Conservation (phyloP, 37 sponge, comb jelly and placozoan genomes). For the Bolinopsis microptera region DNA sequence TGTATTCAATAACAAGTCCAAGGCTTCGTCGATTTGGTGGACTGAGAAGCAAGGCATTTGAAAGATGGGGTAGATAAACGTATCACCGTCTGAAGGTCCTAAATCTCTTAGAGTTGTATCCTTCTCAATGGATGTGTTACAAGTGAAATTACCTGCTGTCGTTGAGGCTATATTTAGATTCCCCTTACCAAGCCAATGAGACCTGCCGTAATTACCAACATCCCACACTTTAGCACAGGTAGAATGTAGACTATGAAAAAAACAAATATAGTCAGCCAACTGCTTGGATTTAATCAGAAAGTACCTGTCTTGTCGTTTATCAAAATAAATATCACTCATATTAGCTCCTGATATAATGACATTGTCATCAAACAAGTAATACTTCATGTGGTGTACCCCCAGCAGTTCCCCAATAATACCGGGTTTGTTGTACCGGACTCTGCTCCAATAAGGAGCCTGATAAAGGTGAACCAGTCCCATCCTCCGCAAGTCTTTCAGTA, state of each 20-base stretch:
- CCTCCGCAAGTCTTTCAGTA: background rate
- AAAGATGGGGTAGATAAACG: constrained; percentile 25
- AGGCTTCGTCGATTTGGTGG: constrained; percentile 42
- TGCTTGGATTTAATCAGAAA: background rate
- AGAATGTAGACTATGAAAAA: background rate
- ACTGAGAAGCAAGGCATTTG: background rate
- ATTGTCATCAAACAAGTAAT: constrained; percentile 50
- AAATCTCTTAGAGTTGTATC: background rate
- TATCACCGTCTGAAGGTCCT: background rate
- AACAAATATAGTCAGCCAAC: constrained; percentile 37
- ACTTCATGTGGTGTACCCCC: constrained; percentile 52
- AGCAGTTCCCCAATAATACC: background rate
- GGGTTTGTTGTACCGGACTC: background rate
- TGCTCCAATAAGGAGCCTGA: background rate
- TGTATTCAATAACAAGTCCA: background rate
- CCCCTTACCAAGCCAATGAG: background rate
- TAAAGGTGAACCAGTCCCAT: background rate
- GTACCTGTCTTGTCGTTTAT: constrained; percentile 21
- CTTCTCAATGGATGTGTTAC: background rate
- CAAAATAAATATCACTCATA: constrained; percentile 28
- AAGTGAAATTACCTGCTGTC: background rate
- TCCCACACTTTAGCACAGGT: constrained; percentile 3
- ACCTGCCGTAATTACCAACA: background rate
- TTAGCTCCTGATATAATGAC: constrained; percentile 59
- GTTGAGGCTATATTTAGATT: background rate